A percentile compares a stretch with the other conserved stretches of the same genome.
phyloP scores from a whole-genome alignment of 1,140 invertebrate genomes.

The Sesamia nonagrioides region DNA sequence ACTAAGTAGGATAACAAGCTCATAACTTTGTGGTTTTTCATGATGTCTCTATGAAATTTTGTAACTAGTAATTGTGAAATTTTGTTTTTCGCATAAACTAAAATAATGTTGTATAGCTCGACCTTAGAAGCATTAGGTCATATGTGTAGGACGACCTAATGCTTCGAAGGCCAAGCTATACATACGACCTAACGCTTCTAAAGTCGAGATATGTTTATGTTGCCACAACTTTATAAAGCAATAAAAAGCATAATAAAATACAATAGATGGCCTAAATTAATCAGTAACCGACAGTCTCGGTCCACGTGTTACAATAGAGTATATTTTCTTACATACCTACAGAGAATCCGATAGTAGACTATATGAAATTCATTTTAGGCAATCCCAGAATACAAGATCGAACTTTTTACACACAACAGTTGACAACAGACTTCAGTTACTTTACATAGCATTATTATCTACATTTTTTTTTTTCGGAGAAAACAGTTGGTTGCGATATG shows the following conservation, averaged over 20 bases:
- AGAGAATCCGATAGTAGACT: constrained; percentile 80
- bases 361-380: constrained; percentile 85
- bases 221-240: constrained; percentile 8
- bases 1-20: too few relatives aligned
- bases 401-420: constrained; percentile 86
- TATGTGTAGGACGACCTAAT: too few relatives aligned
- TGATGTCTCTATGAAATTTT: too few relatives aligned
- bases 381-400: constrained; percentile 87
- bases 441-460: constrained; percentile 67
- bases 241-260: constrained; percentile 4
- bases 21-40: too few relatives aligned
- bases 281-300: constrained; percentile 54
- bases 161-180: too few relatives aligned
- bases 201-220: too few relatives aligned
- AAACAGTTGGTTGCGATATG: constrained; percentile 85
- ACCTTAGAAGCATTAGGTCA: too few relatives aligned
- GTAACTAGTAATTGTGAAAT: too few relatives aligned
- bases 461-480: constrained; percentile 61
- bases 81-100: too few relatives aligned
- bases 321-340: constrained; percentile 84
- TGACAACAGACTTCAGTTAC: constrained; percentile 72
- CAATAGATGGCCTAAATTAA: constrained; percentile 1
- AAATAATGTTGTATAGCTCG: too few relatives aligned
- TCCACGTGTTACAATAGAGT: constrained; percentile 84
- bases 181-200: too few relatives aligned